Conservation (phyloP, 2,797 vertebrate species). For the Pseudochirops corinnae region DNA sequence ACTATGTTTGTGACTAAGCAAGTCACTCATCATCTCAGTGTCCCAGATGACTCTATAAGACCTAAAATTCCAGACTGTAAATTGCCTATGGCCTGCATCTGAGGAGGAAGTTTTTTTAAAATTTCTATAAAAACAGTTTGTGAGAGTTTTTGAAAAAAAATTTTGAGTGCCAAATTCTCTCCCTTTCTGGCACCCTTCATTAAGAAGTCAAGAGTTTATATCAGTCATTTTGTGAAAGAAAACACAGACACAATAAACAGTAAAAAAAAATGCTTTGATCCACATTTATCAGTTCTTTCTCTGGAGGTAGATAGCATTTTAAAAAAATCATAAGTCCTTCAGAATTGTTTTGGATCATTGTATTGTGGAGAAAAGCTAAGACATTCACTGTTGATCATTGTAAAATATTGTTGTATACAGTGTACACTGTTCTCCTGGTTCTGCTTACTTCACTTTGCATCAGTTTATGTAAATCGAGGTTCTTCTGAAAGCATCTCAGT, state of each 20-base stretch:
- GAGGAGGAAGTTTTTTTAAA: not conserved
- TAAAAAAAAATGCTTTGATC: not conserved
- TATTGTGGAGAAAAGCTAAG: not conserved
- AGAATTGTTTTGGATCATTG: not conserved
- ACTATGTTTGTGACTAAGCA: not conserved
- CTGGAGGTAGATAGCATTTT: not conserved
- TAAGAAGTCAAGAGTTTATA: not conserved
- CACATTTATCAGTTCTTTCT: not conserved
- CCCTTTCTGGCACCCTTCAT: not conserved
- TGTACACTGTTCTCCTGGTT: not conserved
- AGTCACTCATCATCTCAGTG: not conserved
- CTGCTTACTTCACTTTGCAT: not conserved
- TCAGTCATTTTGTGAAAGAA: not conserved
- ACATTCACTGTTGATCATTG: not conserved
- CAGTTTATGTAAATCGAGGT: not conserved
- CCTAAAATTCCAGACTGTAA: not conserved
- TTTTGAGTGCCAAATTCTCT: not conserved
- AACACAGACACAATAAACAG: not conserved
- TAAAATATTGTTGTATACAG: too few relatives aligned
- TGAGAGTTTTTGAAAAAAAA: too few relatives aligned
- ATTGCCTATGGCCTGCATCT: not conserved
- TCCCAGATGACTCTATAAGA: not conserved
- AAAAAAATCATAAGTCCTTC: not conserved
- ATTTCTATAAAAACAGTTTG: not conserved
- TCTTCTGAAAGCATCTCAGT: not conserved